Evolutionary conservation across 2,888 invertebrate species (phyloP).

Genomic region (Venusia cambrica): DNA sequence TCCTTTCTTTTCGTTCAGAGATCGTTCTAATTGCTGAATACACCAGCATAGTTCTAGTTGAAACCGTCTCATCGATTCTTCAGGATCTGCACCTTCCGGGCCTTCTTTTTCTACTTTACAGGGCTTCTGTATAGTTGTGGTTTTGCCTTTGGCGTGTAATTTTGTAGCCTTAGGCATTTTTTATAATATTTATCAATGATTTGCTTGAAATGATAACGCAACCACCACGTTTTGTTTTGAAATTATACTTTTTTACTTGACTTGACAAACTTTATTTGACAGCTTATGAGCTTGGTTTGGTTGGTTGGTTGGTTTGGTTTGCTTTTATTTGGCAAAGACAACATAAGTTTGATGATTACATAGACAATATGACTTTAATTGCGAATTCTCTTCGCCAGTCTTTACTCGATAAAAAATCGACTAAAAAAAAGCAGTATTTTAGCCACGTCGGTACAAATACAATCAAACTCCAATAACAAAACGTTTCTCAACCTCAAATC

Average conservation of each 20-base stretch:
- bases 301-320: no score
- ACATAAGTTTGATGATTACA: no score
- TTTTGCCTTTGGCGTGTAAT: slow-evolving; percentile 65
- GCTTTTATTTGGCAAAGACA: no score
- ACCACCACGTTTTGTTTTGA: slow-evolving; percentile 49
- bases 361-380: no score
- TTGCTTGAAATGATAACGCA: slow-evolving; percentile 8
- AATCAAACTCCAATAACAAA: no score
- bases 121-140: slow-evolving; percentile 61
- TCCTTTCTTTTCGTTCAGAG: slow-evolving; percentile 81
- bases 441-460: no score
- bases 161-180: slow-evolving; percentile 71
- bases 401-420: no score
- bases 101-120: slow-evolving; percentile 53
- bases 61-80: slow-evolving; percentile 83
- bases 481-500: no score
- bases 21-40: slow-evolving; percentile 85
- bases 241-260: slow-evolving; percentile 17
- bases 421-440: no score
- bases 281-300: no score
- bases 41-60: slow-evolving; percentile 91
- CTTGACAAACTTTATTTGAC: no score
- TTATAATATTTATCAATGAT: slow-evolving; percentile 8
- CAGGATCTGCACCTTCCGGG: slow-evolving; percentile 48
- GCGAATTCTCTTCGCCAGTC: no score